A percentile compares a stretch with the other conserved stretches of the same genome.
Evolutionary conservation across 2,888 invertebrate genomes (phyloP).

Genomic region (Nemotelus nigrinus): DNA sequence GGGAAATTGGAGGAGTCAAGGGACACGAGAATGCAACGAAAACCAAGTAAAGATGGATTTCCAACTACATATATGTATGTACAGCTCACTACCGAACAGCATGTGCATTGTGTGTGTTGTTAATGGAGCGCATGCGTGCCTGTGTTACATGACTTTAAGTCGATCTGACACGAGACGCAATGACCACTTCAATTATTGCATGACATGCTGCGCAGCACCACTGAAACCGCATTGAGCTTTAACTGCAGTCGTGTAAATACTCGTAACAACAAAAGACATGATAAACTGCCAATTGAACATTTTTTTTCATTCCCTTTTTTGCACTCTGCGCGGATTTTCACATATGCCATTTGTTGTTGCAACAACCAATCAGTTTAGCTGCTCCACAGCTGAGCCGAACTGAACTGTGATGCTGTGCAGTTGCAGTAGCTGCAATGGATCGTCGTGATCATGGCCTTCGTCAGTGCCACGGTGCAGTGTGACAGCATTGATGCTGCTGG

Average conservation of each 20-base stretch:
- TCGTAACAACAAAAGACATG: constrained; percentile 43
- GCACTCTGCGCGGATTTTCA: constrained; percentile 17
- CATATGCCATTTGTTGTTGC: constrained; percentile 17
- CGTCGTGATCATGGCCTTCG: constrained; percentile 26
- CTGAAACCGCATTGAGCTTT: constrained; percentile 29
- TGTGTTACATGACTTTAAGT: constrained; percentile 41
- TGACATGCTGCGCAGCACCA: constrained; percentile 42
- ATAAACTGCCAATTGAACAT: constrained; percentile 49
- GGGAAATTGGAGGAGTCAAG: constrained; percentile 1
- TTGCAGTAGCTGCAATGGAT: constrained; percentile 25
- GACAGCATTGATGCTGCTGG: not conserved
- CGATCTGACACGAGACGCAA: constrained; percentile 41
- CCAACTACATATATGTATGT: constrained; percentile 11
- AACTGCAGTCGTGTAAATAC: constrained; percentile 34
- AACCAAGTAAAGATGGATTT: constrained; percentile 1
- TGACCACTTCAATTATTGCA: constrained; percentile 41
- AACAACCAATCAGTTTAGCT: not conserved
- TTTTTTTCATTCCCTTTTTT: constrained; percentile 25
- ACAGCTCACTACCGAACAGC: not conserved
- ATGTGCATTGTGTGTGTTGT: constrained; percentile 16
- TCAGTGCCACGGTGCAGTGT: constrained; percentile 7
- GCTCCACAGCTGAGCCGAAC: too few species aligned
- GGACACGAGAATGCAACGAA: constrained; percentile 8
- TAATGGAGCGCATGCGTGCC: constrained; percentile 46
- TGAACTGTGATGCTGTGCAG: constrained; percentile 3